Conservation (phyloP, 2,113 vertebrate species). For the Tyrannus savana region DNA sequence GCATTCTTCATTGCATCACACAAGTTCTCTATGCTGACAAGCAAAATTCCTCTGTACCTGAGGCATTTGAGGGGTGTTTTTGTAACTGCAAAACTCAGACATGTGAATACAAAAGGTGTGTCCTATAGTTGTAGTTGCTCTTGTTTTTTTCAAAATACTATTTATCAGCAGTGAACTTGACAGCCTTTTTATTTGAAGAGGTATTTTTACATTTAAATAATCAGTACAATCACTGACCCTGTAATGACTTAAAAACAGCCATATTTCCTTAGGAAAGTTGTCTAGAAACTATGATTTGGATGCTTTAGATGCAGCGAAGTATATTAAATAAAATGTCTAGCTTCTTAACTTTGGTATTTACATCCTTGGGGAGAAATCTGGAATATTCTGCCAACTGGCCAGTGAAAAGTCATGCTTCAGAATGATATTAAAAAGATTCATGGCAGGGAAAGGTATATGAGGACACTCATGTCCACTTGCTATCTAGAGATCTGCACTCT, state of each 20-base stretch:
- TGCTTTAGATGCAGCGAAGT: not conserved
- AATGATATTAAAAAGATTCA: not conserved
- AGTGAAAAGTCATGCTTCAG: not conserved
- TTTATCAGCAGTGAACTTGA: not conserved
- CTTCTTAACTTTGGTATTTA: not conserved
- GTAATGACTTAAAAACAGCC: not conserved
- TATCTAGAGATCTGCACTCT: not conserved
- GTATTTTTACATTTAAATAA: not conserved
- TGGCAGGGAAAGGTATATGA: not conserved
- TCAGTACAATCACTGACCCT: not conserved
- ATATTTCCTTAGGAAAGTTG: not conserved
- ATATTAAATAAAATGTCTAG: not conserved
- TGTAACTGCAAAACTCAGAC: not conserved
- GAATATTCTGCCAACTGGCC: not conserved
- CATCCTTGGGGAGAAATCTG: not conserved
- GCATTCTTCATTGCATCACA: not conserved
- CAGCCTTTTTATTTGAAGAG: not conserved
- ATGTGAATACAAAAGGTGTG: not conserved
- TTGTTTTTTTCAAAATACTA: not conserved
- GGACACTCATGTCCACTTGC: rapidly evolving
- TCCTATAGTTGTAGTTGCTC: not conserved
- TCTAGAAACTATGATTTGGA: not conserved
- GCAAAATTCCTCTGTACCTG: not conserved
- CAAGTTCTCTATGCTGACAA: not conserved
- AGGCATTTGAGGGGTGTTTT: not conserved